phyloP scores from a whole-genome alignment of 2,113 vertebrate genomes.

The Machaerirhynchus nigripectus region DNA sequence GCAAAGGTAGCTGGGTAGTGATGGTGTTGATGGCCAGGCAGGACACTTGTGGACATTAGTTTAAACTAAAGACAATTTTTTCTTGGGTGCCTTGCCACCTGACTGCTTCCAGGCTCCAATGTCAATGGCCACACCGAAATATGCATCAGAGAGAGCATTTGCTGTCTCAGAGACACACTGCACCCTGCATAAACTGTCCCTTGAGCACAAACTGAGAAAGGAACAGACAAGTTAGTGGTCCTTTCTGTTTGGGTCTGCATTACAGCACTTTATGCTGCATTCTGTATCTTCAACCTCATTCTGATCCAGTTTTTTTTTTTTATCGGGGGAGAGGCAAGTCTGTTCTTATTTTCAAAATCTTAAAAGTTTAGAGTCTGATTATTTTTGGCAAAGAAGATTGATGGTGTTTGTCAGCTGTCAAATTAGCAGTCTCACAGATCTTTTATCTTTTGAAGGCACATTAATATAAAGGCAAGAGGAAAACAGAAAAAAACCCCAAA shows the following conservation, averaged over 20 bases:
- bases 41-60: neutral
- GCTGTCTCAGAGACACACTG: neutral
- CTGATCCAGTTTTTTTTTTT: neutral
- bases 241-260: neutral
- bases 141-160: neutral
- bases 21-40: neutral
- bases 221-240: neutral
- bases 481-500: neutral
- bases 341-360: neutral
- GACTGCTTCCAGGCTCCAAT: neutral
- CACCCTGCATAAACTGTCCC: neutral
- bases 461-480: neutral
- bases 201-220: neutral
- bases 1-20: neutral
- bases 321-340: fast-evolving
- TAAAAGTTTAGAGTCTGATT: neutral
- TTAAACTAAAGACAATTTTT: neutral
- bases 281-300: neutral
- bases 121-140: neutral
- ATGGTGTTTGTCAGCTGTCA: neutral
- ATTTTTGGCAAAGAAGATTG: neutral
- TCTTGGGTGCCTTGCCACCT: neutral
- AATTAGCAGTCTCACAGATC: neutral
- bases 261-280: neutral
- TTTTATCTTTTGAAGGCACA: neutral